Evolutionary conservation across 2,888 invertebrate genomes (phyloP).

Genomic region (Busseola fusca): DNA sequence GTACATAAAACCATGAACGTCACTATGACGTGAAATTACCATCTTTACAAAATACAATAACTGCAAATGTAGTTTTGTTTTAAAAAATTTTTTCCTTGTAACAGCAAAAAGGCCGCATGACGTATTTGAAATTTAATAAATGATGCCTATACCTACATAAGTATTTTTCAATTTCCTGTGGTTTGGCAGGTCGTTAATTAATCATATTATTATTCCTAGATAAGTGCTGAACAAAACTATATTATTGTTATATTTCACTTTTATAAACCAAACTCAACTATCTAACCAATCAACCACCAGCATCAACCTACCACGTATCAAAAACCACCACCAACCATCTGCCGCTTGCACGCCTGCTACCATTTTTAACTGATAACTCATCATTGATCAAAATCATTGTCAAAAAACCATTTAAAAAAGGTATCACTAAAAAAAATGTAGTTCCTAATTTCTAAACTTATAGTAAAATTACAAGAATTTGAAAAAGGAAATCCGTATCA

Average conservation of each 20-base stretch:
- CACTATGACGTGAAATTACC: constrained; percentile 21
- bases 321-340: no score
- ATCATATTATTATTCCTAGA: background rate
- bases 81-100: background rate
- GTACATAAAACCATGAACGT: constrained; percentile 18
- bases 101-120: background rate
- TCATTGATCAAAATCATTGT: no score
- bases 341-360: no score
- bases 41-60: background rate
- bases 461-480: constrained; percentile 29
- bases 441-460: constrained; percentile 17
- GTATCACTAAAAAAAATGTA: background rate
- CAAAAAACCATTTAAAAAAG: background rate
- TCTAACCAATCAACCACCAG: no score
- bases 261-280: background rate
- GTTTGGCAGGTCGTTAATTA: no score
- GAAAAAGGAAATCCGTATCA: constrained; percentile 44
- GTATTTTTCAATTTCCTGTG: background rate
- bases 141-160: no score
- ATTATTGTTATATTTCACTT: background rate
- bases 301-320: no score
- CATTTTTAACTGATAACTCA: no score
- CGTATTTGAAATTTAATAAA: no score
- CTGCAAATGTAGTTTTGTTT: background rate
- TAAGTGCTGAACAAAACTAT: background rate